Conservation (phyloP, 2,797 vertebrate genomes). For the Pangasius mekongensis region DNA sequence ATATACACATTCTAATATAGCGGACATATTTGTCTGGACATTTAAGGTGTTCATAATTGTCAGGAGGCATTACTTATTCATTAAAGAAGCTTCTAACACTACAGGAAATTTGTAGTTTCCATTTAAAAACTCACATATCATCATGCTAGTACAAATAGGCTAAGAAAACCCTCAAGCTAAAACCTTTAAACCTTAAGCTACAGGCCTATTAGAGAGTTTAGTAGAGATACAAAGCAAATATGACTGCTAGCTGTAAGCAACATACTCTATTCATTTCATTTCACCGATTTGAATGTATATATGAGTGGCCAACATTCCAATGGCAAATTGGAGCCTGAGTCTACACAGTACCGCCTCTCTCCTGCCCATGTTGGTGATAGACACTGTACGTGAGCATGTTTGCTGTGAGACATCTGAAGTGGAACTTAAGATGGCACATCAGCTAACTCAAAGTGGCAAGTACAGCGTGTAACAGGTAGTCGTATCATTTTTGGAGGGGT, state of each 20-base stretch:
- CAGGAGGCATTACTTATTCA: background rate
- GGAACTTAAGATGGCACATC: background rate
- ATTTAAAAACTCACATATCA: background rate
- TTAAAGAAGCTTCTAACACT: background rate
- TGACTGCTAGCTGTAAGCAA: background rate
- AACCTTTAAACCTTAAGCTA: background rate
- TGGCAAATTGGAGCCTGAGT: background rate
- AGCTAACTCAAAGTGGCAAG: background rate
- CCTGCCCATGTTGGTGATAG: background rate
- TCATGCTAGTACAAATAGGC: background rate
- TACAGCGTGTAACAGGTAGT: background rate
- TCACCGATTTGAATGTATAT: background rate
- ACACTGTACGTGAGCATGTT: background rate
- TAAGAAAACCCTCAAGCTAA: background rate
- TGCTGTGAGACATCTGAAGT: background rate
- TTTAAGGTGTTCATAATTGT: background rate
- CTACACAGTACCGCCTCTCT: background rate
- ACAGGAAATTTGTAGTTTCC: background rate
- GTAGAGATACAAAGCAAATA: background rate
- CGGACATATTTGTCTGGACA: background rate
- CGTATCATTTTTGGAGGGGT: background rate
- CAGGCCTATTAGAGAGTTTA: background rate
- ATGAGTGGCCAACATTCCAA: background rate
- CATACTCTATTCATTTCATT: background rate
- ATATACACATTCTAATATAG: background rate